phyloP scores from a whole-genome alignment of 2,113 vertebrate genomes.

The Atractosteus spatula region DNA sequence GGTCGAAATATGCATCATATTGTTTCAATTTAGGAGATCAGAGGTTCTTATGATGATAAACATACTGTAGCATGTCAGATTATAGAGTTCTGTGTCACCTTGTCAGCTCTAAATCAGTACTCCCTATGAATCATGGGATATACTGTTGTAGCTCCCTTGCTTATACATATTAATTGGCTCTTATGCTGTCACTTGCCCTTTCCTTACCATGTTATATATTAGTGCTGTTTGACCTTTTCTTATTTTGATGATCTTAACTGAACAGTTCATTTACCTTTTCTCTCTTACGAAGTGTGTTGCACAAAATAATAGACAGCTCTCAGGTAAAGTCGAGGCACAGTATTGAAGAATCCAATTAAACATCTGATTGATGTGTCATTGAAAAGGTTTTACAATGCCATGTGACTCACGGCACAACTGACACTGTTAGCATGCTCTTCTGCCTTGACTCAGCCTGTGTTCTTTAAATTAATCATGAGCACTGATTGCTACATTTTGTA shows the following conservation, averaged over 20 bases:
- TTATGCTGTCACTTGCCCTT: background rate
- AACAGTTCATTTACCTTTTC: too few relatives aligned
- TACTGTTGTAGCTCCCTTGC: background rate
- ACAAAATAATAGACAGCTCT: background rate
- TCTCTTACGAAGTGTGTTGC: too few relatives aligned
- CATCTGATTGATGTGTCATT: background rate
- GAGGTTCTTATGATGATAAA: too few relatives aligned
- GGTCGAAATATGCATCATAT: too few relatives aligned
- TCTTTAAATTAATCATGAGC: slow-evolving; percentile 1
- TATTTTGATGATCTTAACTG: too few relatives aligned
- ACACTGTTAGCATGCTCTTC: background rate
- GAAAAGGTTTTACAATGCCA: background rate
- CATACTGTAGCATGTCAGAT: background rate
- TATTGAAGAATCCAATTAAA: background rate
- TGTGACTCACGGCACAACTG: background rate
- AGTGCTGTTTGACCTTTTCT: too few relatives aligned
- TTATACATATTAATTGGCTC: background rate
- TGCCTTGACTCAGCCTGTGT: background rate
- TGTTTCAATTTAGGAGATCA: too few relatives aligned
- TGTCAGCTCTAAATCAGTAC: background rate
- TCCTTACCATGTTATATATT: background rate
- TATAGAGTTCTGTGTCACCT: background rate
- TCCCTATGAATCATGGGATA: background rate
- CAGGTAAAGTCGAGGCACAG: background rate
- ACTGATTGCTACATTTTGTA: background rate